Evolutionary conservation across 2,888 invertebrate species (phyloP).

Genomic region (Gastracanthus pulcherrimus): DNA sequence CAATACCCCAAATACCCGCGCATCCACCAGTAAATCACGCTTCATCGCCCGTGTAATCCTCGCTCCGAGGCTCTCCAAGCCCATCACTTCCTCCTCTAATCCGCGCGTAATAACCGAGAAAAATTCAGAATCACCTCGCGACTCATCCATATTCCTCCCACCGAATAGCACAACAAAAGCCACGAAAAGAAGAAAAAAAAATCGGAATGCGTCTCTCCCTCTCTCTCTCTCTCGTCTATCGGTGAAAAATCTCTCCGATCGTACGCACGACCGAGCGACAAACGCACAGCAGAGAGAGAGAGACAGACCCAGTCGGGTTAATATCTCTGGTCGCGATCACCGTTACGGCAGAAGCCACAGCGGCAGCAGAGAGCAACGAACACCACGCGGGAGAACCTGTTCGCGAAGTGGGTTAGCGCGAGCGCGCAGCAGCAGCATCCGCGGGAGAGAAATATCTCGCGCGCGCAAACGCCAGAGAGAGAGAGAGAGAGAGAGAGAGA

Average conservation of each 20-base stretch:
- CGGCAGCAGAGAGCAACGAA: conserved; percentile 60
- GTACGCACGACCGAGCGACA: background rate
- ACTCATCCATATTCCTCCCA: too few species aligned
- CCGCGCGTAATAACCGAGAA: too few species aligned
- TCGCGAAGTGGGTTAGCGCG: conserved; percentile 73
- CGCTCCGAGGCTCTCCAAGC: too few species aligned
- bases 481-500: background rate
- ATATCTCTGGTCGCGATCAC: conserved; percentile 68
- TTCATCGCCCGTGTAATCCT: background rate
- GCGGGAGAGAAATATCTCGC: conserved; percentile 25
- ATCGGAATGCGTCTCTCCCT: background rate
- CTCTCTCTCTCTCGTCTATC: too few species aligned
- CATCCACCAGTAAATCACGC: background rate
- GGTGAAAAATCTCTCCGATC: background rate
- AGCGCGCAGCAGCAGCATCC: conserved; percentile 23
- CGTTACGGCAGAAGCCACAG: conserved; percentile 67
- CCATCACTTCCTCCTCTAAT: too few species aligned
- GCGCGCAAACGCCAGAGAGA: background rate
- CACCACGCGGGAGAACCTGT: conserved; percentile 71
- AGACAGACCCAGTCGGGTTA: conserved; percentile 17
- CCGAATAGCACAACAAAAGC: background rate
- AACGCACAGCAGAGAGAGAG: background rate
- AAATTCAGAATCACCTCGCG: too few species aligned
- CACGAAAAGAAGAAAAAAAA: background rate
- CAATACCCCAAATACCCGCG: background rate